Evolutionary conservation across 2,113 vertebrate species (phyloP).

Genomic region (Bubalus kerabau): DNA sequence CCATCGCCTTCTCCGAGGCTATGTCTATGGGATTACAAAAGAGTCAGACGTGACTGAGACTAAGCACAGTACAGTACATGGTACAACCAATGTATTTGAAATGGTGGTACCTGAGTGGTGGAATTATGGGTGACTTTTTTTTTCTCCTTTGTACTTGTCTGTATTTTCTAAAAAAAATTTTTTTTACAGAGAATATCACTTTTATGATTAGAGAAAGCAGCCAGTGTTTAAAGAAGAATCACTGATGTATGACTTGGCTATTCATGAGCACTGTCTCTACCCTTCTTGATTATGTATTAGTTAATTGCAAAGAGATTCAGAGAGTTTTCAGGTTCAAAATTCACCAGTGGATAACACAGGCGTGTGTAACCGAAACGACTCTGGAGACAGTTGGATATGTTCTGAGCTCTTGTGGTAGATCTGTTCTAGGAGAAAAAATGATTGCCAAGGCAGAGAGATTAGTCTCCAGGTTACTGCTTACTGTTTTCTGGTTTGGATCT

Average conservation of each 20-base stretch:
- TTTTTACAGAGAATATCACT: background rate
- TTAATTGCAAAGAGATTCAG: background rate
- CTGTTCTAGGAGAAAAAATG: background rate
- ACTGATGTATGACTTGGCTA: background rate
- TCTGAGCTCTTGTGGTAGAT: background rate
- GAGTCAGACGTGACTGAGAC: background rate
- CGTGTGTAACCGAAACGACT: background rate
- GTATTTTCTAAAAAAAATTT: background rate
- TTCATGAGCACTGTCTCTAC: background rate
- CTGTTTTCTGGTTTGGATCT: background rate
- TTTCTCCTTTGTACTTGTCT: background rate
- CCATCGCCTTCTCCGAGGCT: too few relatives aligned
- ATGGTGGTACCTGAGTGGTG: background rate
- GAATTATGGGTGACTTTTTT: background rate
- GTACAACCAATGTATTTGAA: background rate
- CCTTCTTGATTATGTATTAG: background rate
- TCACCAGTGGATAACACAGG: background rate
- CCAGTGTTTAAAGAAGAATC: background rate
- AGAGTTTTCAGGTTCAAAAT: background rate
- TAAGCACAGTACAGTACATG: background rate
- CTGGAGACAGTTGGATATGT: background rate
- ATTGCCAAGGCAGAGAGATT: background rate
- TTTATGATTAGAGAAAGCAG: slow-evolving; percentile 9
- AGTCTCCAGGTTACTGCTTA: background rate
- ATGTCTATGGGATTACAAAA: background rate